phyloP scores from a whole-genome alignment of 2,888 invertebrate genomes.

The Rutpela maculata region DNA sequence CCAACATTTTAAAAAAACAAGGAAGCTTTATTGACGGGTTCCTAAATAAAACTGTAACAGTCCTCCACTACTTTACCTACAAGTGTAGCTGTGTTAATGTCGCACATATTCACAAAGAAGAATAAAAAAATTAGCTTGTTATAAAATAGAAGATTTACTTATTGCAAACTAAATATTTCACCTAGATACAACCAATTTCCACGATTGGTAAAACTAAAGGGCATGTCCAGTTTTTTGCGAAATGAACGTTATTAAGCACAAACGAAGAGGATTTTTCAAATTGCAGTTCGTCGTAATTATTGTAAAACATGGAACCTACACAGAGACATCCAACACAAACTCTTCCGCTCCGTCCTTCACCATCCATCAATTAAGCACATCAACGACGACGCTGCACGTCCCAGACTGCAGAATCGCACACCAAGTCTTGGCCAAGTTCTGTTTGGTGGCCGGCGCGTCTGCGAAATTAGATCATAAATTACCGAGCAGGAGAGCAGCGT shows the following conservation, averaged over 20 bases:
- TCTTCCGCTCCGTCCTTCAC: not conserved
- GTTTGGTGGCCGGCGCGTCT: constrained; percentile 19
- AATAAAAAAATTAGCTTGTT: not conserved
- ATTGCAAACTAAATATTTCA: not conserved
- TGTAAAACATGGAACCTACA: constrained; percentile 2
- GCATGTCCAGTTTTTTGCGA: not conserved
- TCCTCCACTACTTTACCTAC: too few relatives aligned
- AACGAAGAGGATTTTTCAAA: not conserved
- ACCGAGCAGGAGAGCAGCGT: constrained; percentile 22
- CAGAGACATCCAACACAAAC: not conserved
- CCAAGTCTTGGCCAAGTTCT: constrained; percentile 7
- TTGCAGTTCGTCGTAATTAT: not conserved
- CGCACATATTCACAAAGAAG: not conserved
- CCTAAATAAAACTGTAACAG: too few relatives aligned
- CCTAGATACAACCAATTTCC: not conserved
- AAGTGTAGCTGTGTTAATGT: too few relatives aligned
- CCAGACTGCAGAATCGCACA: constrained; percentile 8
- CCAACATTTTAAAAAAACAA: too few relatives aligned
- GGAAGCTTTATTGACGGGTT: too few relatives aligned
- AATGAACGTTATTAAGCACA: not conserved
- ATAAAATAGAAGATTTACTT: not conserved
- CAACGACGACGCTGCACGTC: constrained; percentile 4
- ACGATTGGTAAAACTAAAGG: not conserved
- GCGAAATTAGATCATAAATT: constrained; percentile 35
- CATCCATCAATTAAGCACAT: constrained; percentile 20